phyloP scores from a whole-genome alignment of 2,888 invertebrate genomes.

The Physocephala rufipes region DNA sequence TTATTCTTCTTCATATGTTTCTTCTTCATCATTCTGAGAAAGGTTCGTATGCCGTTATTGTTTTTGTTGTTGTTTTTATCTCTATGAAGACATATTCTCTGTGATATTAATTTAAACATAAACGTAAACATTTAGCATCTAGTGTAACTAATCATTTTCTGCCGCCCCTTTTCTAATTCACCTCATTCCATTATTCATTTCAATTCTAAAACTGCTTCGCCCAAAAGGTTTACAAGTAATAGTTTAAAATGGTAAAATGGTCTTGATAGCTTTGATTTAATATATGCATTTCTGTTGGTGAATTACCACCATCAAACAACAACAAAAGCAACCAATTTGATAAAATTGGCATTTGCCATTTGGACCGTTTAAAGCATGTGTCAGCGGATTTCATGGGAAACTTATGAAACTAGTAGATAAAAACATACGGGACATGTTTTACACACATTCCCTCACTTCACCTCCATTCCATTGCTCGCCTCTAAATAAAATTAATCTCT shows the following conservation, averaged over 20 bases:
- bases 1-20: not conserved
- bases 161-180: not conserved
- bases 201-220: not conserved
- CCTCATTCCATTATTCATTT: not conserved
- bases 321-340: constrained; percentile 3
- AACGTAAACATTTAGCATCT: constrained; percentile 56
- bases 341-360: constrained; percentile 51
- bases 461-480: too few relatives aligned
- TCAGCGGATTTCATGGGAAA: constrained; percentile 65
- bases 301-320: constrained; percentile 12
- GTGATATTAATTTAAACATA: constrained; percentile 53
- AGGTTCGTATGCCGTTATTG: not conserved
- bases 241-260: constrained; percentile 52
- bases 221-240: constrained; percentile 45
- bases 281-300: constrained; percentile 47
- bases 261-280: constrained; percentile 56
- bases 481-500: too few relatives aligned
- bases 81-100: constrained; percentile 55
- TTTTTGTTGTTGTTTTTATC: constrained; percentile 23
- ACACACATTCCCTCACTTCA: too few relatives aligned
- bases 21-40: too few relatives aligned
- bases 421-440: constrained; percentile 30
- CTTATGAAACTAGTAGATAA: constrained; percentile 63
- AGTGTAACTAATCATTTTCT: not conserved
- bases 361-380: constrained; percentile 63